These are phyloP conservation scores for Emmelina monodactyla DNA, from an alignment of 2,888 invertebrate species.

Conservation along the genomic window DNA sequence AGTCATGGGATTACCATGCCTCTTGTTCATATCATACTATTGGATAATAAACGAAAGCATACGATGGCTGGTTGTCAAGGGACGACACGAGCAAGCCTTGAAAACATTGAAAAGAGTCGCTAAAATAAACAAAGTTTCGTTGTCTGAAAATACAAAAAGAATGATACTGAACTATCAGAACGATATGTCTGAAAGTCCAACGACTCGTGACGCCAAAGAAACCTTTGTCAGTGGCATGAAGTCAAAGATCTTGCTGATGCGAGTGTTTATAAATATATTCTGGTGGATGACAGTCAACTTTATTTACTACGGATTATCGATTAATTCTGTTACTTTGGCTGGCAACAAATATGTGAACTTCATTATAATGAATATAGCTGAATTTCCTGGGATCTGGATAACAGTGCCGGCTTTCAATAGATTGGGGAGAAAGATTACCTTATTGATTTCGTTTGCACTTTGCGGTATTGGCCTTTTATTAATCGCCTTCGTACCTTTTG, in stretches of 20 bases:
- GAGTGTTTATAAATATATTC: constrained; percentile 70
- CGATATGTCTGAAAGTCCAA: constrained; percentile 7
- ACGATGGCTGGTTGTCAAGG: constrained; percentile 75
- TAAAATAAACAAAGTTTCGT: constrained; percentile 38
- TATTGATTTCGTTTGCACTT: constrained; percentile 63
- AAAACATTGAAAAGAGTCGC: constrained; percentile 59
- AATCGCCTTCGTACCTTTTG: constrained; percentile 64
- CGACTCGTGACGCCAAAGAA: constrained; percentile 1
- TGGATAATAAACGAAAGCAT: constrained; percentile 72
- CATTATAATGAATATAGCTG: constrained; percentile 70
- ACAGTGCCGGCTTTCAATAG: constrained; percentile 66
- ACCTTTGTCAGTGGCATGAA: no score
- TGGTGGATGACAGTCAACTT: constrained; percentile 84
- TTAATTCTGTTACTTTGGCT: constrained; percentile 77
- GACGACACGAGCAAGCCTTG: constrained; percentile 56
- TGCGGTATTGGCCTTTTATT: constrained; percentile 64
- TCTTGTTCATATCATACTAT: constrained; percentile 68
- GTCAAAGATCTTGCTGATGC: constrained; percentile 56
- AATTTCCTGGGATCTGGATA: constrained; percentile 69
- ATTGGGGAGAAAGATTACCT: constrained; percentile 65
- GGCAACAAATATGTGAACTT: constrained; percentile 82
- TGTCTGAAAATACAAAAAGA: constrained; percentile 34
- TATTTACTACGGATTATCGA: constrained; percentile 81
- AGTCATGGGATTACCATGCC: constrained; percentile 69
- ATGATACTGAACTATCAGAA: constrained; percentile 32